These are phyloP conservation scores for Mandrillus leucophaeus DNA, from an alignment of 2,113 vertebrate genomes.

Conservation along the genomic window DNA sequence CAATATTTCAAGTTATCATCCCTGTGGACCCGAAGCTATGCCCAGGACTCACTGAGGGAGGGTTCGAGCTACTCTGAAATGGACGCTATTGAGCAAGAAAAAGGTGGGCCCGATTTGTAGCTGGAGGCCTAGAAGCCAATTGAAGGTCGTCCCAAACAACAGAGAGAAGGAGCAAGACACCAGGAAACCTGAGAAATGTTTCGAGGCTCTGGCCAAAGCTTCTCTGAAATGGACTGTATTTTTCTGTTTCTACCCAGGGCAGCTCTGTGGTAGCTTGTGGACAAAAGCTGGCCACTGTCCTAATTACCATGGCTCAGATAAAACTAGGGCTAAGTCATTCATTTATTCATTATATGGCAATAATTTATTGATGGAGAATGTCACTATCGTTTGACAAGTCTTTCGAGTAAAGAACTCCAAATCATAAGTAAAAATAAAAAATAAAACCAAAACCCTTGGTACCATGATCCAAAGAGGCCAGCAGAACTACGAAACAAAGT, in stretches of 20 bases:
- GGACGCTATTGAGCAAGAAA: not conserved
- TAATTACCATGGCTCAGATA: not conserved
- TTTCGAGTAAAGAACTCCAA: not conserved
- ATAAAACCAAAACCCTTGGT: not conserved
- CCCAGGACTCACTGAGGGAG: not conserved
- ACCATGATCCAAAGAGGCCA: not conserved
- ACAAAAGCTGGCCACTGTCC: accelerated
- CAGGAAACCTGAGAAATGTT: not conserved
- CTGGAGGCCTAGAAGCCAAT: accelerated
- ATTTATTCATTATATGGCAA: not conserved
- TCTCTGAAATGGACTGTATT: slow-evolving; percentile 10
- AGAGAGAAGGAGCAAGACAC: not conserved
- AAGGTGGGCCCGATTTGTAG: not conserved
- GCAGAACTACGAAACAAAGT: not conserved
- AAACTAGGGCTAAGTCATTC: too few relatives aligned
- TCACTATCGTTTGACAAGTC: not conserved
- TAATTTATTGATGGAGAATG: not conserved
- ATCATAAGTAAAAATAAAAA: not conserved
- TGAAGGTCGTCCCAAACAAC: not conserved
- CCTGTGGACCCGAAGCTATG: not conserved
- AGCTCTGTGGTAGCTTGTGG: too few relatives aligned
- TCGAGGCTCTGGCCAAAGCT: not conserved
- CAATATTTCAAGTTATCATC: too few relatives aligned
- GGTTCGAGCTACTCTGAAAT: not conserved
- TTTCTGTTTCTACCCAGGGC: not conserved